Evolutionary conservation across 1,140 invertebrate genomes (phyloP).

Genomic region (Aphaenogaster floridana): DNA sequence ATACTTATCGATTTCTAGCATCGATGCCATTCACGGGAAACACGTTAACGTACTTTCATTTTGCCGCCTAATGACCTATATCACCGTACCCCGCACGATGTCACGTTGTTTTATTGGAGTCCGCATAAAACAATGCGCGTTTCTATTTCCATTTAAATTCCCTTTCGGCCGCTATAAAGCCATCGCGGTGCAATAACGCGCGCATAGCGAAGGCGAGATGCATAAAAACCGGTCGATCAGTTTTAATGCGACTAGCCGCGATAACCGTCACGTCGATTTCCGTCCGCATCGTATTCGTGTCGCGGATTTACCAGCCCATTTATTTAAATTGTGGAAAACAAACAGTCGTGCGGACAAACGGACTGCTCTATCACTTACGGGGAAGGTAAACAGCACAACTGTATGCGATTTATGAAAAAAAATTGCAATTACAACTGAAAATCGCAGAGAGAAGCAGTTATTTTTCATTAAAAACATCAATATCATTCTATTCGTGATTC

Average conservation of each 20-base stretch:
- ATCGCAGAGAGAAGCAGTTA: background rate
- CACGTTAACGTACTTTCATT: constrained; percentile 33
- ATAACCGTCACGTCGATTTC: constrained; percentile 41
- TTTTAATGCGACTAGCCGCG: constrained; percentile 53
- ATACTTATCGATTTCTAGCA: constrained; percentile 36
- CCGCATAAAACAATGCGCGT: constrained; percentile 49
- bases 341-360: background rate
- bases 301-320: constrained; percentile 24
- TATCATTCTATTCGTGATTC: background rate
- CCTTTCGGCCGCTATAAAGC: constrained; percentile 44
- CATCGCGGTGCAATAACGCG: constrained; percentile 51
- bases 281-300: background rate
- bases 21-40: constrained; percentile 25
- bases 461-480: background rate
- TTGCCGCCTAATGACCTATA: constrained; percentile 34
- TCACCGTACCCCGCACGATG: constrained; percentile 12
- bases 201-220: constrained; percentile 17
- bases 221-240: constrained; percentile 53
- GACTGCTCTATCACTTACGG: background rate
- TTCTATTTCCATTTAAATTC: constrained; percentile 61
- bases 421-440: background rate
- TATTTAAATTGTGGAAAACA: constrained; percentile 11
- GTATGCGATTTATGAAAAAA: background rate
- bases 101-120: constrained; percentile 38
- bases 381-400: background rate